Conservation (phyloP, 2,797 vertebrate genomes). For the Chelmon rostratus region DNA sequence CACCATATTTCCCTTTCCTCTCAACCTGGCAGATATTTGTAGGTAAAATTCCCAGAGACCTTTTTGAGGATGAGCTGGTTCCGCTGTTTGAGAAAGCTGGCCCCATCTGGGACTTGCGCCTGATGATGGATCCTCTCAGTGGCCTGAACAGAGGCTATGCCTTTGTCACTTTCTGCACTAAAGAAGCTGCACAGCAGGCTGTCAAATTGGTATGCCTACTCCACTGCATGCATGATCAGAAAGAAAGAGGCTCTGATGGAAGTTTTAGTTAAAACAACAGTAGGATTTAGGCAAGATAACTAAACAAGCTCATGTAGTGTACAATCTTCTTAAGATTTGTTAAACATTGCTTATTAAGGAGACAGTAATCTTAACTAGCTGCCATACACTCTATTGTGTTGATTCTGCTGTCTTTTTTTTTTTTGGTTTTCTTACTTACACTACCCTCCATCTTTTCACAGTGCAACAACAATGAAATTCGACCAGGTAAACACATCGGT, state of each 20-base stretch:
- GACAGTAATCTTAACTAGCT: background rate
- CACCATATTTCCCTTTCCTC: slow-evolving; percentile 14
- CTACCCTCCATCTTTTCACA: slow-evolving; percentile 67
- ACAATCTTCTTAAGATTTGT: background rate
- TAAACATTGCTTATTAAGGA: background rate
- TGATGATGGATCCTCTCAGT: slow-evolving; percentile 99
- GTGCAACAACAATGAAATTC: slow-evolving; percentile 99
- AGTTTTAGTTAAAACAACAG: slow-evolving; percentile 5
- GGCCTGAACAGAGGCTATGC: slow-evolving; percentile 99
- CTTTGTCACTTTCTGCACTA: slow-evolving; percentile 99
- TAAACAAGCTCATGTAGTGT: background rate
- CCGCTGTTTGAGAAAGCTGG: slow-evolving; percentile 99
- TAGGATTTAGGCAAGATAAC: background rate
- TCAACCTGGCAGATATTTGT: slow-evolving; percentile 93
- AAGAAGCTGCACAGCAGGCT: slow-evolving; percentile 98
- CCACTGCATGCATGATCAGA: slow-evolving; percentile 9
- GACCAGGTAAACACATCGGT: slow-evolving; percentile 98
- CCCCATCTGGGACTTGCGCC: slow-evolving; percentile 97
- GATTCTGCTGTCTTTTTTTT: background rate
- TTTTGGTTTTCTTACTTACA: slow-evolving; percentile 10
- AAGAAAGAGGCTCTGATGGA: background rate
- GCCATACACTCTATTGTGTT: background rate
- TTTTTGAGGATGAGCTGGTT: slow-evolving; percentile 99
- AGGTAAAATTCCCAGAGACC: slow-evolving; percentile 98
- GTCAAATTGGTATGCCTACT: slow-evolving; percentile 93